These are phyloP conservation scores for Polymixis flavicincta DNA, from an alignment of 2,888 invertebrate species.

Conservation along the genomic window DNA sequence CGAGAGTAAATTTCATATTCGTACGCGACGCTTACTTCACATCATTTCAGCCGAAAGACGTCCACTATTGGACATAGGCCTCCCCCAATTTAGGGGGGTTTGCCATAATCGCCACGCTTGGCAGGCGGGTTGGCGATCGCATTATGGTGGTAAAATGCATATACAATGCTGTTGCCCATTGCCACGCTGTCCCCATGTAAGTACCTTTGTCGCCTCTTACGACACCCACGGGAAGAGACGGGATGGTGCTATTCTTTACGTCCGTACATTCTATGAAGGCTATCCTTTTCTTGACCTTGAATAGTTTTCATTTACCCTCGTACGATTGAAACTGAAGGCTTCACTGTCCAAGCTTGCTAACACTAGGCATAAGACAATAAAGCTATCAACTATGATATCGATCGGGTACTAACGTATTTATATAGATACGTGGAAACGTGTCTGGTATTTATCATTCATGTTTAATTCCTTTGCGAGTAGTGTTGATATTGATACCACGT, in stretches of 20 bases:
- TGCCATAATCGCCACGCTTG: no score
- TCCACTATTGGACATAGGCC: no score
- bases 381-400: constrained; percentile 33
- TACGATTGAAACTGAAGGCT: constrained; percentile 5
- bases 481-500: constrained; percentile 46
- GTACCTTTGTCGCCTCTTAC: no score
- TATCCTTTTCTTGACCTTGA: background rate
- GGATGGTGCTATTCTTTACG: no score
- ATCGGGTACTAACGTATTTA: constrained; percentile 33
- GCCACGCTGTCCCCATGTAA: no score
- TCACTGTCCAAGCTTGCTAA: background rate
- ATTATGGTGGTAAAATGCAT: no score
- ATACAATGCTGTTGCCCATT: no score
- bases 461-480: constrained; percentile 46
- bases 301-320: background rate
- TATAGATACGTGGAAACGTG: constrained; percentile 23
- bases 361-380: constrained; percentile 16
- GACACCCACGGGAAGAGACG: no score
- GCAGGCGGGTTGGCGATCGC: no score
- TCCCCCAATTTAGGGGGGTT: no score
- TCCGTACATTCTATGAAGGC: no score
- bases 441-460: constrained; percentile 40
- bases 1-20: background rate
- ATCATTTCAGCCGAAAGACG: no score
- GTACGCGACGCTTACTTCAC: background rate